phyloP scores from a whole-genome alignment of 2,888 invertebrate species.

The Terebella lapidaria region DNA sequence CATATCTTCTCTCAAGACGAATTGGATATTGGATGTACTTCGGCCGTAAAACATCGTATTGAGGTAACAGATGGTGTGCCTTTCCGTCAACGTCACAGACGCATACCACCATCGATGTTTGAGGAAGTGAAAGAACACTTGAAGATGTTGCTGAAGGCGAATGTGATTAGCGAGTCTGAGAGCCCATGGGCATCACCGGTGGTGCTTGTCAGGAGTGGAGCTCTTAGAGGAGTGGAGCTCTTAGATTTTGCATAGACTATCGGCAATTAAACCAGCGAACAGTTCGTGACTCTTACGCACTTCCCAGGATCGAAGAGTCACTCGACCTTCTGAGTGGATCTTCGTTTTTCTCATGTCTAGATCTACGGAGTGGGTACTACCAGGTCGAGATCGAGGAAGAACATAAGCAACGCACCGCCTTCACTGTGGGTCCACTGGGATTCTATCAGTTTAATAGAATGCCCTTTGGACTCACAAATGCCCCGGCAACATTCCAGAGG shows the following conservation, averaged over 20 bases:
- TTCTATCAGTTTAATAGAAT: neutral
- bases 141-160: neutral
- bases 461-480: slow-evolving; percentile 1
- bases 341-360: too few relatives aligned
- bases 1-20: neutral
- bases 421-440: slow-evolving; percentile 4
- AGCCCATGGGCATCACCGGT: neutral
- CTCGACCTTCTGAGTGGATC: neutral
- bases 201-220: neutral
- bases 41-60: neutral
- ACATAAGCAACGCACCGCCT: neutral
- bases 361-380: neutral
- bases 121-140: neutral
- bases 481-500: slow-evolving; percentile 2
- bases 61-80: neutral
- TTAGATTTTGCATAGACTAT: slow-evolving; percentile 4
- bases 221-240: too few relatives aligned
- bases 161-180: neutral
- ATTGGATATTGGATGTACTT: neutral
- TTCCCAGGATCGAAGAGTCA: neutral
- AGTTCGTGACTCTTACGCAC: neutral
- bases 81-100: neutral
- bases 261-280: neutral
- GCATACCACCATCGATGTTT: neutral
- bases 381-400: neutral